phyloP scores from a whole-genome alignment of 2,113 vertebrate species.

The Trochalopteron elliotii region DNA sequence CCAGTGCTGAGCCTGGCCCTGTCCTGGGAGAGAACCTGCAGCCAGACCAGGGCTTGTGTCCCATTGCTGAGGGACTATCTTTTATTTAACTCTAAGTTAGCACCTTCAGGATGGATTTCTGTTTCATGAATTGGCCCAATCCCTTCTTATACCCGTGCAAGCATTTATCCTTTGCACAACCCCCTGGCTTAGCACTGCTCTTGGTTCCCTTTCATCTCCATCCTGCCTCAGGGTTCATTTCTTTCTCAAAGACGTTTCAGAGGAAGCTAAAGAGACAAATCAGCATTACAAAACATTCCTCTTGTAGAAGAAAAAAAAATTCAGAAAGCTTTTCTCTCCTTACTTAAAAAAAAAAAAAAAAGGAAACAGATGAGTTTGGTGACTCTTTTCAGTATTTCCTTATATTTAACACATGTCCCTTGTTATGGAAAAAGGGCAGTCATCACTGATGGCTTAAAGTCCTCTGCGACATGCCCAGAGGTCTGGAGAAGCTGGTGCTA shows the following conservation, averaged over 20 bases:
- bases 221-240: slow-evolving; percentile 14
- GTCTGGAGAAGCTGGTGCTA: neutral
- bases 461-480: neutral
- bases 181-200: neutral
- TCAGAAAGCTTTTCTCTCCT: neutral
- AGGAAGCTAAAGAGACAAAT: neutral
- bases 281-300: slow-evolving; percentile 19
- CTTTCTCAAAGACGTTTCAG: neutral
- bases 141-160: neutral
- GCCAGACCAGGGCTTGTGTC: neutral
- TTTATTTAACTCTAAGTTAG: neutral
- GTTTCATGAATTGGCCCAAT: neutral
- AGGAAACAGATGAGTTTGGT: neutral
- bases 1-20: rapidly evolving
- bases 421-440: neutral
- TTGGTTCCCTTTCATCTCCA: neutral
- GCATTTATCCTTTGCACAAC: neutral
- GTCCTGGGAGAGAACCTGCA: neutral
- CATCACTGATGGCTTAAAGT: neutral
- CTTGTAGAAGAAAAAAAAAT: neutral
- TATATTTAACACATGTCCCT: neutral
- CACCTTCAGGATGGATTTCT: neutral
- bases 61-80: neutral
- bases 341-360: neutral
- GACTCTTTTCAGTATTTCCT: neutral